Conservation (phyloP, 1,140 invertebrate species). For the Brachionus angularis region DNA sequence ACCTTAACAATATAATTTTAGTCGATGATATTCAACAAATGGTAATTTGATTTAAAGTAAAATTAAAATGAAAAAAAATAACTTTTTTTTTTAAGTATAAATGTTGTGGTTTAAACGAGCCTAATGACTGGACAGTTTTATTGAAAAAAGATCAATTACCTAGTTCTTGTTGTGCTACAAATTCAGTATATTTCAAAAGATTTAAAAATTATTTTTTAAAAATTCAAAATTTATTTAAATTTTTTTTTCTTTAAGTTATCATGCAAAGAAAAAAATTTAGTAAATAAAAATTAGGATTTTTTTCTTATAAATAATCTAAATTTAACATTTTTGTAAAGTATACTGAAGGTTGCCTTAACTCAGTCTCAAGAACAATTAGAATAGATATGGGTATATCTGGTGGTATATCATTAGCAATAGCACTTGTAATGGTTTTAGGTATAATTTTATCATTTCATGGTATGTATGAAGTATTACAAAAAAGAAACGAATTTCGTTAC, state of each 20-base stretch:
- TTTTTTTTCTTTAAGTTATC: not conserved
- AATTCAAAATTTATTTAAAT: not conserved
- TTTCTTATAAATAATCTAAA: not conserved
- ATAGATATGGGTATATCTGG: slow-evolving; percentile 19
- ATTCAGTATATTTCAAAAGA: not conserved
- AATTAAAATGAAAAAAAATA: not conserved
- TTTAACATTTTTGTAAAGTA: not conserved
- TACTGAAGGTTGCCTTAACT: not conserved
- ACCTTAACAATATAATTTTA: not conserved
- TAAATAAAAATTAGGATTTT: not conserved
- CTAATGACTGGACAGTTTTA: not conserved
- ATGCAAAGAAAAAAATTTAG: not conserved
- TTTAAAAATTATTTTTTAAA: not conserved
- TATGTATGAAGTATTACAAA: not conserved
- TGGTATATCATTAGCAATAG: slow-evolving; percentile 12
- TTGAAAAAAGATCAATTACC: not conserved
- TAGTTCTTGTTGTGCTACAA: not conserved
- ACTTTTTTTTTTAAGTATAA: slow-evolving; percentile 6
- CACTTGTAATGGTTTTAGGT: not conserved
- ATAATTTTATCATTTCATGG: not conserved
- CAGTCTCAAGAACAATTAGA: not conserved
- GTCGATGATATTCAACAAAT: not conserved
- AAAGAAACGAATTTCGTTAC: not conserved
- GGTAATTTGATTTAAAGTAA: not conserved
- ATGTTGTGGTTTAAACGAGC: slow-evolving; percentile 18